Conservation (phyloP, 2,888 invertebrate species). For the Scrobipalpa atriplicella region DNA sequence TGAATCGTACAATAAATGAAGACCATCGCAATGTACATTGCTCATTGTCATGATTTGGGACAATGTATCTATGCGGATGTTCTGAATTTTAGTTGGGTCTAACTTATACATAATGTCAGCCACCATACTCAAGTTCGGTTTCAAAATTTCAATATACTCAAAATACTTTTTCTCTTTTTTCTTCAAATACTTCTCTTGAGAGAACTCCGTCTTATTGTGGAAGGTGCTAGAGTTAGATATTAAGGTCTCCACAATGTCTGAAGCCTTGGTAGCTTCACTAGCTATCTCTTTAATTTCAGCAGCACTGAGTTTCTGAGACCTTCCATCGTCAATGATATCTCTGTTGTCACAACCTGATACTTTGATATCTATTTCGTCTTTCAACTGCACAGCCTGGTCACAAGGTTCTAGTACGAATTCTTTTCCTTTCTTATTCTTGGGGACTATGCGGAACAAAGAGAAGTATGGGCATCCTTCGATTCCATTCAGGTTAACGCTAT, state of each 20-base stretch:
- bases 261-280: slow-evolving; percentile 89
- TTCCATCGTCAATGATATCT: slow-evolving; percentile 89
- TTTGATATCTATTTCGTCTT: slow-evolving; percentile 85
- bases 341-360: slow-evolving; percentile 92
- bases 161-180: slow-evolving; percentile 98
- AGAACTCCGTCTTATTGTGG: slow-evolving; percentile 93
- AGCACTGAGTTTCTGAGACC: slow-evolving; percentile 91
- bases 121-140: slow-evolving; percentile 91
- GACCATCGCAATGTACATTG: slow-evolving; percentile 90
- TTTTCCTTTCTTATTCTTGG: slow-evolving; percentile 81
- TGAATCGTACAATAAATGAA: slow-evolving; percentile 93
- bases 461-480: slow-evolving; percentile 87
- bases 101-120: slow-evolving; percentile 92
- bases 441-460: slow-evolving; percentile 89
- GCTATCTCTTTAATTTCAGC: slow-evolving; percentile 92
- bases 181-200: slow-evolving; percentile 96
- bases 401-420: slow-evolving; percentile 81
- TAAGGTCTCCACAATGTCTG: slow-evolving; percentile 92
- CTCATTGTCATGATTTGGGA: slow-evolving; percentile 93
- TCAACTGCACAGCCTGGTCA: slow-evolving; percentile 71
- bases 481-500: slow-evolving; percentile 85
- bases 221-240: slow-evolving; percentile 97
- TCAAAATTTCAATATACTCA: slow-evolving; percentile 90
- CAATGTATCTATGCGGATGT: slow-evolving; percentile 93
- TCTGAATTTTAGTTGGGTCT: slow-evolving; percentile 88